These are phyloP conservation scores for Polymixis flavicincta DNA, from an alignment of 2,888 invertebrate genomes.

Conservation along the genomic window DNA sequence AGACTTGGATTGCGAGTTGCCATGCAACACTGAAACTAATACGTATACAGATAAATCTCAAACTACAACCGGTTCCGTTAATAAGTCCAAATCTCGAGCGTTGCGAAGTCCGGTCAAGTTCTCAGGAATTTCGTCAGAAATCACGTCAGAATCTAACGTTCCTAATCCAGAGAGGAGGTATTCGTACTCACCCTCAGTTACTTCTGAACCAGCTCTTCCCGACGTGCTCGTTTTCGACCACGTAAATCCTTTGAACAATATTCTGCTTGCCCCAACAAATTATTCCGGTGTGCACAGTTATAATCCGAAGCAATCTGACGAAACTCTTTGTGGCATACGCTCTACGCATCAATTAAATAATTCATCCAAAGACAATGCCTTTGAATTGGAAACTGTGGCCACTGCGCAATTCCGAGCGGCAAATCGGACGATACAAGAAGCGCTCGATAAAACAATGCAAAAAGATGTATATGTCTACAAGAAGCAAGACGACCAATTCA, in stretches of 20 bases:
- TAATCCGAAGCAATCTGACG: constrained; percentile 68
- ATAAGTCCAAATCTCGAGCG: neutral
- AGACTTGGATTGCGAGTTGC: constrained; percentile 73
- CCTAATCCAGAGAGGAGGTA: neutral
- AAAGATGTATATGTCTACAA: constrained; percentile 53
- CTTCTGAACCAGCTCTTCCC: neutral
- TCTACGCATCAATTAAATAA: neutral
- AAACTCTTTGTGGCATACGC: constrained; percentile 32
- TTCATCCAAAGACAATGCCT: constrained; percentile 19
- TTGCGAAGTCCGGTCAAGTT: constrained; percentile 47
- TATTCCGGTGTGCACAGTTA: constrained; percentile 74
- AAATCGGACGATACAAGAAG: neutral
- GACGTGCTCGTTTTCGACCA: constrained; percentile 80
- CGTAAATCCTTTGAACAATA: constrained; percentile 83
- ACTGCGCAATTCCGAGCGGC: constrained; percentile 50
- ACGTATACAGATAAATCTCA: constrained; percentile 43
- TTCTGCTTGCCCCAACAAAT: constrained; percentile 71
- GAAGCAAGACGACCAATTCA: constrained; percentile 41
- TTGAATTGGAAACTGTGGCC: constrained; percentile 52
- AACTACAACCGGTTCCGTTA: neutral
- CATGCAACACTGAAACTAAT: constrained; percentile 65
- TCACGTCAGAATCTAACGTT: constrained; percentile 39
- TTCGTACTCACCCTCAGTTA: neutral
- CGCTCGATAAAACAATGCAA: neutral
- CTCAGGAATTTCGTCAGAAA: neutral